Evolutionary conservation across 2,113 vertebrate genomes (phyloP).

Genomic region (Carollia perspicillata): DNA sequence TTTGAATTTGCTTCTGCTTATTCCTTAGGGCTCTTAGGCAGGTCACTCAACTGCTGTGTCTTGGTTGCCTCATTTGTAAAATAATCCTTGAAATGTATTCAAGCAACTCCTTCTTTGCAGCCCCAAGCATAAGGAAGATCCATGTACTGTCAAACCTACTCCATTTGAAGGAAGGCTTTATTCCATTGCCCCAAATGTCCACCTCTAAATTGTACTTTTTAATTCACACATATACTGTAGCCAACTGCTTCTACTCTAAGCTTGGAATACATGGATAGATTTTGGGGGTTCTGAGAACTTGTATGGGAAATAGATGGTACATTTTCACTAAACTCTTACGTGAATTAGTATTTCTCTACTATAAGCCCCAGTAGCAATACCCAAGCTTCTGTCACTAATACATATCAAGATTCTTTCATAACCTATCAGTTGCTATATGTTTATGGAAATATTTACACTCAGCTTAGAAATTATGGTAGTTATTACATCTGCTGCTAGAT

Average conservation of each 20-base stretch:
- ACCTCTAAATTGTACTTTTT: background rate
- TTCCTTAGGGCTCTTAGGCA: background rate
- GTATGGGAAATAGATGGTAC: no score
- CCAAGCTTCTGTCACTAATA: background rate
- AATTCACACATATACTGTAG: background rate
- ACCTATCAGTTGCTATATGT: background rate
- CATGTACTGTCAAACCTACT: background rate
- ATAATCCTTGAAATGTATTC: background rate
- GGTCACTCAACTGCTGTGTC: accelerated
- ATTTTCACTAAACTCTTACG: background rate
- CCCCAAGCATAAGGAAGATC: background rate
- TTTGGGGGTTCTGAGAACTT: background rate
- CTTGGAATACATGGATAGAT: background rate
- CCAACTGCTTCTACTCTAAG: background rate
- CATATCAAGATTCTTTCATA: background rate
- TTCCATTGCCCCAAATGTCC: background rate
- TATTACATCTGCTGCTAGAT: background rate
- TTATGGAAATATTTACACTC: background rate
- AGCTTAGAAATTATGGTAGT: background rate
- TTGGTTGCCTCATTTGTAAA: background rate
- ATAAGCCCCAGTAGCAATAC: background rate
- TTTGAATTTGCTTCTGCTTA: background rate
- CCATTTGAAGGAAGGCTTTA: background rate
- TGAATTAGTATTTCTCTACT: background rate
- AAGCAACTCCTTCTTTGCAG: background rate